Conservation (phyloP, 1,140 invertebrate genomes). For the Dolichoris vasculosae region DNA sequence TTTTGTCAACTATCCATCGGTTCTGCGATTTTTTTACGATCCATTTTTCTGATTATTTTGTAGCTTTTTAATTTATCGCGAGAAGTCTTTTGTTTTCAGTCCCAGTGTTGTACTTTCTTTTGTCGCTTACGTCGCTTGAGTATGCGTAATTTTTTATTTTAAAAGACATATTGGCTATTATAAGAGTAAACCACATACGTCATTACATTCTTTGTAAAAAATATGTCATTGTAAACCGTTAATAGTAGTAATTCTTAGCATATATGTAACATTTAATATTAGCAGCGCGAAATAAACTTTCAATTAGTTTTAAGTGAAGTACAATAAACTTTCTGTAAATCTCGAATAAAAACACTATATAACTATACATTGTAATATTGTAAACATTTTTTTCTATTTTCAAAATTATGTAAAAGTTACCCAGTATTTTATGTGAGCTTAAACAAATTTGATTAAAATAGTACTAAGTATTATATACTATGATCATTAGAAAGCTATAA, state of each 20-base stretch:
- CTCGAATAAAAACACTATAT: neutral
- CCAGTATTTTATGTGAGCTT: conserved; percentile 33
- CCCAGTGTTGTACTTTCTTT: conserved; percentile 16
- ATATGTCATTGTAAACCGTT: conserved; percentile 6
- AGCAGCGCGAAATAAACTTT: conserved; percentile 19
- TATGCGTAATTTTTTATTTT: conserved; percentile 10
- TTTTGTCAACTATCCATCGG: conserved; percentile 36
- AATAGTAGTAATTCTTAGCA: conserved; percentile 6
- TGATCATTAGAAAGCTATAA: conserved; percentile 44
- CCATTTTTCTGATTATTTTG: conserved; percentile 44
- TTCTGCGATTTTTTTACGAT: neutral
- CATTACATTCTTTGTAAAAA: conserved; percentile 34
- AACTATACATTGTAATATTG: conserved; percentile 6
- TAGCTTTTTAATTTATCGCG: conserved; percentile 33
- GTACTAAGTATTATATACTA: conserved; percentile 38
- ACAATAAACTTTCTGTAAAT: conserved; percentile 37
- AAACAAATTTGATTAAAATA: conserved; percentile 11
- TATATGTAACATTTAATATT: conserved; percentile 19
- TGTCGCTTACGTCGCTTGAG: neutral
- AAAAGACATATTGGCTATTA: conserved; percentile 16
- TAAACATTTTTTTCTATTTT: conserved; percentile 31
- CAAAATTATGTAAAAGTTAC: conserved; percentile 26
- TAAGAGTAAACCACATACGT: neutral
- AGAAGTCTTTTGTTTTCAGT: conserved; percentile 7
- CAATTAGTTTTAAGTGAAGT: conserved; percentile 26